Base-by-base conservation (phyloP, 2,113 vertebrate species). In the Paramisgurnus dabryanus region DNA sequence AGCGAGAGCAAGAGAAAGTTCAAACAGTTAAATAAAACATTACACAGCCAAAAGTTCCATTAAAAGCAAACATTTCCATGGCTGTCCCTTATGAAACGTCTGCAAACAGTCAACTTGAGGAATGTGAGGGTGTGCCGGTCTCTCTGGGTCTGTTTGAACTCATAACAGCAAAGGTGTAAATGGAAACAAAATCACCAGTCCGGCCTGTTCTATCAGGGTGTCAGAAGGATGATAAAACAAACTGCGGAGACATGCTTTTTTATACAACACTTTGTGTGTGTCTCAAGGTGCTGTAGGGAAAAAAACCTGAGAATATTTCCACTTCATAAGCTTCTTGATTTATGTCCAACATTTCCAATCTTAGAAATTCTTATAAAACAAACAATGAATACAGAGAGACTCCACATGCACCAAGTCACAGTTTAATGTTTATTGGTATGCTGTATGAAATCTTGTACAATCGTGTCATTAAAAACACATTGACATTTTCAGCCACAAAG, bases 391-490 rank as follows among this genome's bases (percentile, higher is more conserved):
- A 7, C 55, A 63, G 47, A 6, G 4, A 5, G 12, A 40, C 27
- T 55, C 66, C 49, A 60, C 57, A 45, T 65, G 50, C 55, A 60
- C 15, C 53, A 43, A 67, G 18, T 57, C 65, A 60, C 15, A 9
- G 3, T 41, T 41, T 27, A 50, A 27, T 10, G 1, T 4, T 27
- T 8, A 60, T 67, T 61, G 27, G 68, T 6, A 73, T 45, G 63
- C 79, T 61, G 47, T 53, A 63, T 27, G 7, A 71, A 79, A 81
- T 60, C 15, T 72, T 63, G 71, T 79, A 47, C 43, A 71, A 57
- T 55, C 49, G 41, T 34, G 47, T 50, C 77, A 85, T 87, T 86
- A 87, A 87, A 88, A 88, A 40, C 50, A 67, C 11, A 82, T 85
- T 82, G 78, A 81, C 66, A 79, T 70, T 41, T 39, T 69, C 65